A percentile compares a stretch with the other conserved stretches of the same genome.
Conservation (phyloP, 30 jellyfish, hydroid and myxozoan genomes). For the Rhopilema esculentum region DNA sequence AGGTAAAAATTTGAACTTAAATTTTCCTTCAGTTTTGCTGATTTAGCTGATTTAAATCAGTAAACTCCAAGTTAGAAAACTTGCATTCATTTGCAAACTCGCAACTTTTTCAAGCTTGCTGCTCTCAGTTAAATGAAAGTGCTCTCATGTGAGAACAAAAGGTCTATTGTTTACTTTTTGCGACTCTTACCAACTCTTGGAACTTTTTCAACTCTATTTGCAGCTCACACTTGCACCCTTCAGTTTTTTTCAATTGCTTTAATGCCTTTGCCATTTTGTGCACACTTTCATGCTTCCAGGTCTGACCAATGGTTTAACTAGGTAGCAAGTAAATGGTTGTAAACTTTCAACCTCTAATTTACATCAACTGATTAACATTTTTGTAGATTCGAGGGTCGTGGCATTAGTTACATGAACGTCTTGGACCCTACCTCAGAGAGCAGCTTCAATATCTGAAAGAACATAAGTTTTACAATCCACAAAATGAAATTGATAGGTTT, state of each 20-base stretch:
- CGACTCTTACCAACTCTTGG: background rate
- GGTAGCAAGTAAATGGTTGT: background rate
- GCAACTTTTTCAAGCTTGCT: background rate
- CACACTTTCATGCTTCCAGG: background rate
- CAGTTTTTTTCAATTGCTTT: background rate
- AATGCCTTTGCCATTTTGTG: background rate
- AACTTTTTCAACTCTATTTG: background rate
- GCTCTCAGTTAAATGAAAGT: background rate
- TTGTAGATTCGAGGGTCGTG: conserved; percentile 50
- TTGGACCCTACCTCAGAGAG: conserved; percentile 56
- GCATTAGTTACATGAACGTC: conserved; percentile 60
- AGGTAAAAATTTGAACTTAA: background rate
- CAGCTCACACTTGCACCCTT: background rate
- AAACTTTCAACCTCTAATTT: conserved; percentile 3
- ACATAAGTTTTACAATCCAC: conserved; percentile 46
- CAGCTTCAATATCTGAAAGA: conserved; percentile 61
- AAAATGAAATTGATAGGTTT: conserved; percentile 46
- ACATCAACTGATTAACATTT: conserved; percentile 27
- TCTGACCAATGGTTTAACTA: background rate
- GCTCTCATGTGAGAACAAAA: background rate
- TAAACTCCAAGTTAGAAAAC: background rate
- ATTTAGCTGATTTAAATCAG: background rate
- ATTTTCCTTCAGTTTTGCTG: background rate
- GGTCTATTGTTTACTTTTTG: background rate
- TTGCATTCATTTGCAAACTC: background rate